phyloP scores from a whole-genome alignment of 92 coral and sea anemone genomes.

The Muricea muricata region DNA sequence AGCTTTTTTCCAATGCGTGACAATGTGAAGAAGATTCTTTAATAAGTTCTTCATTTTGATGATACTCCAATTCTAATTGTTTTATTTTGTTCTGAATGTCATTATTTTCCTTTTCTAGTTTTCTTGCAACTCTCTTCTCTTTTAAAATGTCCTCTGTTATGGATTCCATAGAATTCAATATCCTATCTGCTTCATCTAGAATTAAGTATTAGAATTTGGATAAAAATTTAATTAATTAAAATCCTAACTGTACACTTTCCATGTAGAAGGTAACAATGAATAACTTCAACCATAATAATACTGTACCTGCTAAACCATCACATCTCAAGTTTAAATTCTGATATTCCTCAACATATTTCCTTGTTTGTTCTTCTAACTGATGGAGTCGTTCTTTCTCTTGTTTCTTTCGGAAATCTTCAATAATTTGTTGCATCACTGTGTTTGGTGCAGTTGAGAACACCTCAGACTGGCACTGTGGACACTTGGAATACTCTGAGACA shows the following conservation, averaged over 20 bases:
- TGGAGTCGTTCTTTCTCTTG: conserved; percentile 89
- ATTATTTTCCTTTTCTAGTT: conserved; percentile 76
- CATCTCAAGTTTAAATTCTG: conserved; percentile 87
- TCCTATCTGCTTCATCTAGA: conserved; percentile 86
- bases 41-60: conserved; percentile 62
- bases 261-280: too few relatives aligned
- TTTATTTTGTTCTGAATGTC: conserved; percentile 76
- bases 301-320: conserved; percentile 84
- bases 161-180: conserved; percentile 84
- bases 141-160: conserved; percentile 84
- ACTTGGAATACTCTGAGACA: conserved; percentile 78
- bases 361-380: conserved; percentile 91
- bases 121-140: conserved; percentile 83
- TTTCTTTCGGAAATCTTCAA: conserved; percentile 77
- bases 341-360: conserved; percentile 95
- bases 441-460: conserved; percentile 89
- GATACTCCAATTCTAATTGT: conserved; percentile 77
- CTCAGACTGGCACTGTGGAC: conserved; percentile 84
- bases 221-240: too few relatives aligned
- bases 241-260: too few relatives aligned
- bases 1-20: conserved; percentile 72
- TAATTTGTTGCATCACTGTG: conserved; percentile 91
- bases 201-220: background rate
- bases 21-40: conserved; percentile 74
- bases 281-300: too few relatives aligned